Evolutionary conservation across 2,797 vertebrate species (phyloP), one percentile per base, ranked within the genome.

Genomic region (Hybognathus amarus): DNA sequence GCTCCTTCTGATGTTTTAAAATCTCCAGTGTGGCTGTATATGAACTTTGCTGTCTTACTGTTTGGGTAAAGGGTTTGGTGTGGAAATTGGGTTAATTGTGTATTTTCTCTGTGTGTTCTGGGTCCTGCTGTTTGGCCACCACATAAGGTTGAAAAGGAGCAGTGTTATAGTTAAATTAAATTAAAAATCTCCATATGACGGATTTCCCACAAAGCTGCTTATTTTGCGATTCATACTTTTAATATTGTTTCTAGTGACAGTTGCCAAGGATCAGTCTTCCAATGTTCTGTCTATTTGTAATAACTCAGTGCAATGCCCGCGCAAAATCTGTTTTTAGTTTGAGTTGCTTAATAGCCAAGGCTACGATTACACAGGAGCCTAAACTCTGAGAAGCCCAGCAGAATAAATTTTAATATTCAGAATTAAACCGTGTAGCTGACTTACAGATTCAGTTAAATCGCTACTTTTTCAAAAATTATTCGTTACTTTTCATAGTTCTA

Each of bases 91-190:
- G 17, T 10, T 59, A 6, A 42, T 45, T 59, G 70, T 8, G 36
- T 56, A 24, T 79, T 40, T n/a, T 69, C 66, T 77, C 10, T 77
- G 10, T 30, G 18, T 40, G 42, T 79, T 45, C 13, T 69, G 47
- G 52, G 13, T 36, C 33, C 47, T 79, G 33, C 13, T 67, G n/a
- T 77, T 64, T 77, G 59, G 5, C 13, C 24, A 17, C 5, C 56
- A 27, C 38, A 20, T 38, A 63, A 30, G 38, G 56, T 56, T 63
- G 24, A 77, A 63, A 27, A 38, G 40, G 5, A 64, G 24, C 40
- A 8, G 8, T 45, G 27, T 47, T 64, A 24, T 33, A 50, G 47
- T 78, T 50, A 66, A 66, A 78, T 15, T 15, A 6, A 1, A 5
- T 9, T 2, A 10, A 9, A 52, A 50, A 66, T 66, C 42, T 79